phyloP scores from a whole-genome alignment of 2,888 invertebrate genomes.

The Bimastos eiseni region DNA sequence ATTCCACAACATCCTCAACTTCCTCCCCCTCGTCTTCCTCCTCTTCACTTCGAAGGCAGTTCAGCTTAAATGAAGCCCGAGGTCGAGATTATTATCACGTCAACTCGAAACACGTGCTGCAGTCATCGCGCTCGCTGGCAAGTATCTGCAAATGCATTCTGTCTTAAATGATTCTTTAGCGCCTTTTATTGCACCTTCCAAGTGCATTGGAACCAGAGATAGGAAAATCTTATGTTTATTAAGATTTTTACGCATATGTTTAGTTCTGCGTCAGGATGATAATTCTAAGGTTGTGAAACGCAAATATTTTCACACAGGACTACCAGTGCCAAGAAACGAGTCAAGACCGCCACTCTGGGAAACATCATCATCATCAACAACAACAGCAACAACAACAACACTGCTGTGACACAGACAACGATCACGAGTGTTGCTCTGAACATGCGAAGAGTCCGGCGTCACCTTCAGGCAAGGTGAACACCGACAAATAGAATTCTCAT shows the following conservation, averaged over 20 bases:
- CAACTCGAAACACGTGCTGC: neutral
- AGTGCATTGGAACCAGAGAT: too few relatives aligned
- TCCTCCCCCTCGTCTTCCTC: neutral
- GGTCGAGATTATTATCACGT: neutral
- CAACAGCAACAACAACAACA: neutral
- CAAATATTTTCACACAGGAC: neutral
- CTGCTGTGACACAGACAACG: neutral
- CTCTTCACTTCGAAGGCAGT: neutral
- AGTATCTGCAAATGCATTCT: neutral
- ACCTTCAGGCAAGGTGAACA: neutral
- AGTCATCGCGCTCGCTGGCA: neutral
- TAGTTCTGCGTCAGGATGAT: too few relatives aligned
- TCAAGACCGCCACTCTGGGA: neutral
- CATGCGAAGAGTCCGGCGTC: neutral
- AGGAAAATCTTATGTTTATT: too few relatives aligned
- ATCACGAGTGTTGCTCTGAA: neutral
- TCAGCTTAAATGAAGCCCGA: conserved; percentile 8
- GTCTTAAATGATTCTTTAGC: neutral
- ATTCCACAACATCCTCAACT: neutral
- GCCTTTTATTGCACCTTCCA: neutral
- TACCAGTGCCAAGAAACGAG: neutral
- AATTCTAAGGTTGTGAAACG: neutral
- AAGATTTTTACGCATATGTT: too few relatives aligned
- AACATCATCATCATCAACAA: too few relatives aligned
- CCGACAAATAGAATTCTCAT: neutral